These are phyloP conservation scores for Lissocephala sabroskyi DNA, from an alignment of 2,888 invertebrate species.

Conservation along the genomic window DNA sequence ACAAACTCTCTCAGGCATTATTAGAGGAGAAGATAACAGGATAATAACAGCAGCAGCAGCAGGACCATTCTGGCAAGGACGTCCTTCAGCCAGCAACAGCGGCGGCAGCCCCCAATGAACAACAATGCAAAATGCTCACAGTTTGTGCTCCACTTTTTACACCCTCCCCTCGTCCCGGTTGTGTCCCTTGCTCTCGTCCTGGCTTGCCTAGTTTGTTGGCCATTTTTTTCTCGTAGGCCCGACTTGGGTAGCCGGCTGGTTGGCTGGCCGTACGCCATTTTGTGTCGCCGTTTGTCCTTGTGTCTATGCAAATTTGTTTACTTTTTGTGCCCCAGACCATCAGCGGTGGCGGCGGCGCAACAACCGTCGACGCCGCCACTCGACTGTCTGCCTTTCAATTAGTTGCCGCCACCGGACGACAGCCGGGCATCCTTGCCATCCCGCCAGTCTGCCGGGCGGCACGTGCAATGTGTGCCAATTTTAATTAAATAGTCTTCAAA, in stretches of 20 bases:
- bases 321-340: conserved; percentile 16
- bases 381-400: conserved; percentile 58
- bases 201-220: conserved; percentile 6
- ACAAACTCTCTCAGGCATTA: conserved; percentile 66
- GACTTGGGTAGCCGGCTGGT: conserved; percentile 7
- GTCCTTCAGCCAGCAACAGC: conserved; percentile 23
- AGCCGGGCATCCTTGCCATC: too few species aligned
- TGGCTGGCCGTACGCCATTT: conserved; percentile 31
- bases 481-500: conserved; percentile 10
- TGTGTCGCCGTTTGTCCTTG: conserved; percentile 20
- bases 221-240: conserved; percentile 17
- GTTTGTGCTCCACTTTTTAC: conserved; percentile 3
- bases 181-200: conserved; percentile 13
- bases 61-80: conserved; percentile 42
- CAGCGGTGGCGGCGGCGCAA: conserved; percentile 5
- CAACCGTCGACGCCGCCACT: conserved; percentile 19
- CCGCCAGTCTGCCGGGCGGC: conserved; percentile 18
- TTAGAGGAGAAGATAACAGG: conserved; percentile 61
- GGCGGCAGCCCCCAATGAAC: conserved; percentile 9
- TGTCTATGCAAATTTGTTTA: conserved; percentile 50
- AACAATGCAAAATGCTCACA: conserved; percentile 5
- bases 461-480: conserved; percentile 35
- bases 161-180: conserved; percentile 11
- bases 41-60: conserved; percentile 49
- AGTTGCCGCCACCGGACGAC: conserved; percentile 55